Base-by-base conservation (phyloP, 2,888 invertebrate genomes). In the Crocallis elinguaria region DNA sequence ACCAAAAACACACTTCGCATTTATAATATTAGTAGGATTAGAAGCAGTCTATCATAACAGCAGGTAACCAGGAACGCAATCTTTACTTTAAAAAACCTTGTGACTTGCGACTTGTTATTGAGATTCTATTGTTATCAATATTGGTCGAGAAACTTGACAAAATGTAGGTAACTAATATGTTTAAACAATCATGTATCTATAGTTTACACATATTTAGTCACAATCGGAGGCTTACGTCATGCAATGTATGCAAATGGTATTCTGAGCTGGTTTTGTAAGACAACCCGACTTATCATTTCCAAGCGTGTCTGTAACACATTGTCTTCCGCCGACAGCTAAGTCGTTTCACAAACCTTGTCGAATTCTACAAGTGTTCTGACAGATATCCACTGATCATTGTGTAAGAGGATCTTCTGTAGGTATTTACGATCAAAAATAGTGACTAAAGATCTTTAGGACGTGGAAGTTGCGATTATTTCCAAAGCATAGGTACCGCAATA, bases 301-400 rank as follows among this genome's bases (percentile, higher is more conserved):
- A 69, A 75, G 82, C 83, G 78, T 86, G 73, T 79, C 86, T 72
- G 80, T 79, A 72, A 77, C 76, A 72, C 67, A 86, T 84, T 82
- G 81, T 83, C 49, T 73, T 60, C 57, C 56, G 58, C 60, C 57
- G 68, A 74, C 73, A 69, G 52, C 49, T 49, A 61, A 33, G 45
- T 42, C 53, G 51, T 68, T 72, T 68, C 68, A 66, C 73, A 71
- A 65, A 57, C 58, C 68, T 64, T 70, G 66, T 67, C 67, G 30
- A 72, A 70, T 74, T 59, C 39, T 45, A 25, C 50, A 48, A 59
- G 45, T 55, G 41, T 42, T 44, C 45, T 62, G 44, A 52, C 50
- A 64, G 25, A 55, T 54, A 56, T 36, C 19, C 21, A 61, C 51
- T 50, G 51, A 56, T 38, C 42, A 42, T 43, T 39, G 25, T 32